A percentile compares a stretch with the other conserved stretches of the same genome.
These are phyloP conservation scores for Papilio demoleus DNA, from an alignment of 2,888 invertebrate genomes.

Conservation along the genomic window DNA sequence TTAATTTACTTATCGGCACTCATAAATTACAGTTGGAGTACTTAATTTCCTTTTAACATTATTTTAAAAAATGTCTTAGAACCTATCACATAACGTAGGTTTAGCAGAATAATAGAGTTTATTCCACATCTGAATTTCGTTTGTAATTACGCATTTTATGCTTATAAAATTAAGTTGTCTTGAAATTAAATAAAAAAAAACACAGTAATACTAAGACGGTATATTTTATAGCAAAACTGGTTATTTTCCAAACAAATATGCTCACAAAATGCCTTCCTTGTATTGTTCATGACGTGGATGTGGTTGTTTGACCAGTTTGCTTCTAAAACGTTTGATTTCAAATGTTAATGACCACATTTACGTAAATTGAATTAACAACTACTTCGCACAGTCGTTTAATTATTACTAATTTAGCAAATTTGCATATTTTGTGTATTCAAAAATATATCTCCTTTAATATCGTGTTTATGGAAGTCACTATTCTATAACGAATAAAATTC, in stretches of 20 bases:
- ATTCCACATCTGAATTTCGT: no score
- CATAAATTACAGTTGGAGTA: neutral
- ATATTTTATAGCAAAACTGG: neutral
- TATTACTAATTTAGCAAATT: neutral
- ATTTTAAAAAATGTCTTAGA: no score
- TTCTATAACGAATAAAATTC: neutral
- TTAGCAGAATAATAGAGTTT: no score
- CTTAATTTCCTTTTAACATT: neutral
- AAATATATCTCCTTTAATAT: neutral
- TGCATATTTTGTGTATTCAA: neutral
- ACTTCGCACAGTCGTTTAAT: neutral
- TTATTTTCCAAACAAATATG: slow-evolving; percentile 32
- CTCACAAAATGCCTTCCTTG: slow-evolving; percentile 1
- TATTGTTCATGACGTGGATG: slow-evolving; percentile 16
- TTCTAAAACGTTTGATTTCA: neutral
- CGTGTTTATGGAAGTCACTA: no score
- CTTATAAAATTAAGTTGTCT: neutral
- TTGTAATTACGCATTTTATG: no score
- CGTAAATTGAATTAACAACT: neutral
- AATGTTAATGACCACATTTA: slow-evolving; percentile 2
- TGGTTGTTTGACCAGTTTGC: slow-evolving; percentile 22
- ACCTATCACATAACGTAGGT: no score
- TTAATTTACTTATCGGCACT: slow-evolving; percentile 1
- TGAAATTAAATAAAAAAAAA: neutral
- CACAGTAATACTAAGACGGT: neutral